These are phyloP conservation scores for Hesperophylax magnus DNA, from an alignment of 1,140 invertebrate species.

Conservation along the genomic window DNA sequence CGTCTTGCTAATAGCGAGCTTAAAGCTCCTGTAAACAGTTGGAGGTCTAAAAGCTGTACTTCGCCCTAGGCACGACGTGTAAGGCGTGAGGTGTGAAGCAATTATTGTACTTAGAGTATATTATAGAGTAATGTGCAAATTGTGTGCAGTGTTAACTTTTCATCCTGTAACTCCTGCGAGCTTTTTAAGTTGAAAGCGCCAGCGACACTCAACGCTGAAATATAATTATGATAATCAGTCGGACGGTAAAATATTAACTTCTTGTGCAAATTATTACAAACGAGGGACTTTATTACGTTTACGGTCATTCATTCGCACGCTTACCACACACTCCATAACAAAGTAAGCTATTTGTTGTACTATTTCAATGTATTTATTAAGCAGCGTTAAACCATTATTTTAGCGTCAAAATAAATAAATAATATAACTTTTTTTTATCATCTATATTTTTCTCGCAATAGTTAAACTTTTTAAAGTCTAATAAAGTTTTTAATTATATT, in stretches of 20 bases:
- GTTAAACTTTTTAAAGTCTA: no score
- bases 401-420: no score
- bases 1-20: constrained; percentile 4
- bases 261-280: no score
- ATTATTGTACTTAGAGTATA: constrained; percentile 7
- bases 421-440: no score
- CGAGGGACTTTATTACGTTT: no score
- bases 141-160: constrained; percentile 36
- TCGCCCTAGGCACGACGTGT: neutral
- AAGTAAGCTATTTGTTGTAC: no score
- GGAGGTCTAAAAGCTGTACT: constrained; percentile 14
- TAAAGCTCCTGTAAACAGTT: constrained; percentile 3
- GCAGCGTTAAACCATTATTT: no score
- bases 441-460: no score
- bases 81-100: neutral
- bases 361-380: no score
- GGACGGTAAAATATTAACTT: neutral
- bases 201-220: constrained; percentile 14
- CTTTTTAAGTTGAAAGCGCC: constrained; percentile 15
- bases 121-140: constrained; percentile 3
- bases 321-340: no score
- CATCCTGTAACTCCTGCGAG: neutral
- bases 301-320: no score
- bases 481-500: no score
- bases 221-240: constrained; percentile 41